Evolutionary conservation across 1,140 invertebrate genomes (phyloP).

Genomic region (Philopotamus ludificatus): DNA sequence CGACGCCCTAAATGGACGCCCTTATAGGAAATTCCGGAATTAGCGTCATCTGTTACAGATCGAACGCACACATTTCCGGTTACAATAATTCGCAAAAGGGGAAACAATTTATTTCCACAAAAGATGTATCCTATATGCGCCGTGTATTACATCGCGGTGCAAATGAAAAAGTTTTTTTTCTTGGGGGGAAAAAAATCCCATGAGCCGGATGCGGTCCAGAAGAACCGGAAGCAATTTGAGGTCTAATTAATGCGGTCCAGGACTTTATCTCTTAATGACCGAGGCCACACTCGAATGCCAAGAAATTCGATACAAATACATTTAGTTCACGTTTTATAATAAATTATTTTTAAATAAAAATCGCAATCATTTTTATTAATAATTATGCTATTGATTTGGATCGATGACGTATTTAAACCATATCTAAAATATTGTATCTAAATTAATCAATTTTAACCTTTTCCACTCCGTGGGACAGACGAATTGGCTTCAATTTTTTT

Average conservation of each 20-base stretch:
- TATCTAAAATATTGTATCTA: too few species aligned
- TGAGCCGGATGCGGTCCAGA: constrained; percentile 2
- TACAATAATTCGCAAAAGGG: neutral
- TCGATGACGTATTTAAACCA: too few species aligned
- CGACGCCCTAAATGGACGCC: neutral
- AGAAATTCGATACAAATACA: too few species aligned
- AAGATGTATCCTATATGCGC: neutral
- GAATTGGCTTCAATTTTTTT: too few species aligned
- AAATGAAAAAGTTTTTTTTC: constrained; percentile 6
- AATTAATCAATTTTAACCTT: too few species aligned
- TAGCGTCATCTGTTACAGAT: constrained; percentile 25
- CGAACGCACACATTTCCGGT: neutral
- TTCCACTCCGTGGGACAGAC: too few species aligned
- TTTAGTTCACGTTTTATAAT: too few species aligned
- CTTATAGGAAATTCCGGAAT: constrained; percentile 21
- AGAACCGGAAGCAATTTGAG: constrained; percentile 30
- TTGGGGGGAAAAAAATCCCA: too few species aligned
- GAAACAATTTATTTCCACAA: neutral
- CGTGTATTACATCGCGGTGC: neutral
- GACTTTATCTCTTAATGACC: constrained; percentile 36
- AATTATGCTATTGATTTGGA: too few species aligned
- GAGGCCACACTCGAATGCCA: constrained; percentile 15
- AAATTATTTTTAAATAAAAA: too few species aligned
- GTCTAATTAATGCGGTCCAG: constrained; percentile 29
- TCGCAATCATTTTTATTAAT: too few species aligned